Evolutionary conservation across 2,797 vertebrate species (phyloP), one percentile per base, ranked within the genome.

Genomic region (Eulemur coronatus): DNA sequence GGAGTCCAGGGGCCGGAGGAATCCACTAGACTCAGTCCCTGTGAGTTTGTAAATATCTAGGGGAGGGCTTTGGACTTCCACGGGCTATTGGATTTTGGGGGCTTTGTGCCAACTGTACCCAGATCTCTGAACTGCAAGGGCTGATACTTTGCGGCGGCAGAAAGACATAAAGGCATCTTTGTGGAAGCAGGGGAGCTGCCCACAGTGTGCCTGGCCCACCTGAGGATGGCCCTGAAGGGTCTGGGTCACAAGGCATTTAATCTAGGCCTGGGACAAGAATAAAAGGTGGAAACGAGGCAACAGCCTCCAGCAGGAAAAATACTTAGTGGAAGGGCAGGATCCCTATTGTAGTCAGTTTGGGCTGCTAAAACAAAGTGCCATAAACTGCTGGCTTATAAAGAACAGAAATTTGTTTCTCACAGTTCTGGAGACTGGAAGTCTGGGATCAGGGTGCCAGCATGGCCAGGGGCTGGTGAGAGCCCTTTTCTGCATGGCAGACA

Each of bases 391-490:
- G 79, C 12, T 61, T 84, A 73, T 33, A 38, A 61, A 33, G 41
- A 65, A 73, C 9, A 38, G 67, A 61, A 72, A 17, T 50, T 22
- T 30, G 20, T 38, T 91, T 35, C 65, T 91, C 18, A 24, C 17
- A 38, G 41, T 61, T 48, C 52, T 61, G 26, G 24, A 61, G 33
- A 43, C 15, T 48, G 24, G 17, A 48, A 57, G 24, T 38, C 22
- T 70, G 57, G 63, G 33, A 43, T 76, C 41, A 38, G 8, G 2
- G 8, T 33, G 46, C 13, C 86, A 76, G 24, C 7, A 30, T 17
- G 2, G 11, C 22, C 7, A 14, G 22, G 4, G 12, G 20, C 13
- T 38, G 7, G 1, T 5, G 5, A 61, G 18, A n/a, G 5, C 26
- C n/a, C 24, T 73, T 50, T 72, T 48, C 41, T 84, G 43, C 13